Evolutionary conservation across 2,113 vertebrate genomes (phyloP).

Genomic region (Cathartes aura): DNA sequence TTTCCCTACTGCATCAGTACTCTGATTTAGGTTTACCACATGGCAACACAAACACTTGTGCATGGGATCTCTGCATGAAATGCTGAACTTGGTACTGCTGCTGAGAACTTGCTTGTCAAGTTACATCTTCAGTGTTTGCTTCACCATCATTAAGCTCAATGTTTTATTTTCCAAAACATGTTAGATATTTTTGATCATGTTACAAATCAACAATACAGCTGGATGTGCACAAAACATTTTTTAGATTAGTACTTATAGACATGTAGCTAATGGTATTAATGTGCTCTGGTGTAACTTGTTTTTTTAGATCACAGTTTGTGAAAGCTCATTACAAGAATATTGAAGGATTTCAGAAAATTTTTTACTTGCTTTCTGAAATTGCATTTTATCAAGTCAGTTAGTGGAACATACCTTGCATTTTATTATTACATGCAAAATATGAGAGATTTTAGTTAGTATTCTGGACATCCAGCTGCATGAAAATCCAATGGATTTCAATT

Average conservation of each 20-base stretch:
- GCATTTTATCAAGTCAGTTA: not conserved
- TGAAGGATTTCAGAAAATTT: not conserved
- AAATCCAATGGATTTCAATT: conserved; percentile 34
- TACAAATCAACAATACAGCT: not conserved
- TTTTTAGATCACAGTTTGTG: not conserved
- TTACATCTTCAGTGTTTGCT: not conserved
- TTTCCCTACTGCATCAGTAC: not conserved
- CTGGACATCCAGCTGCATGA: conserved; percentile 46
- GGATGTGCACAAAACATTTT: not conserved
- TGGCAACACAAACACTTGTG: not conserved
- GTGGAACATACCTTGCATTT: conserved; percentile 3
- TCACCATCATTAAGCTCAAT: not conserved
- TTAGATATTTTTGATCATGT: not conserved
- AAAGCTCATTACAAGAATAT: not conserved
- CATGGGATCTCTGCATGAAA: not conserved
- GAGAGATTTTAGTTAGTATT: conserved; percentile 44
- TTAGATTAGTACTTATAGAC: not conserved
- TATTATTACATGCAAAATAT: conserved; percentile 27
- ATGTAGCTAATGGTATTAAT: not conserved
- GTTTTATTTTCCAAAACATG: not conserved
- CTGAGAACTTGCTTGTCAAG: not conserved
- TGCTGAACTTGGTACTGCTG: not conserved
- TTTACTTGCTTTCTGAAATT: not conserved
- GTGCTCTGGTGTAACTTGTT: not conserved
- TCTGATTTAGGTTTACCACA: not conserved